These are phyloP conservation scores for Choristoneura rosaceana DNA, from an alignment of 2,888 invertebrate species.

Conservation along the genomic window DNA sequence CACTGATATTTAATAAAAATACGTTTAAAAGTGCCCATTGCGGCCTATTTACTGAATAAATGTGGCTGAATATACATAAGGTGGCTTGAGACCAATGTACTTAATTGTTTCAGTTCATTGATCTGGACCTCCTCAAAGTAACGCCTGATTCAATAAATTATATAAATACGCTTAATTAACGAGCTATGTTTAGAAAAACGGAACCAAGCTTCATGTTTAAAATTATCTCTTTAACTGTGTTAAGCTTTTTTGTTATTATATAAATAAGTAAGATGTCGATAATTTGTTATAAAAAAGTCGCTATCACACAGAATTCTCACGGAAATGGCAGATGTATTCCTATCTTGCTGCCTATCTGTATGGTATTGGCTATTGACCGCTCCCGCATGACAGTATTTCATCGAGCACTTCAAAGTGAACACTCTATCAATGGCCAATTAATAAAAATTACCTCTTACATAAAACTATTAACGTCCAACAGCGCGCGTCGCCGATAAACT, in stretches of 20 bases:
- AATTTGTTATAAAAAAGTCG: slow-evolving; percentile 1
- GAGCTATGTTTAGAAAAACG: neutral
- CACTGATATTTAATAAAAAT: no score
- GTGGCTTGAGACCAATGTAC: no score
- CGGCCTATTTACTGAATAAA: no score
- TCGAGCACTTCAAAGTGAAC: slow-evolving; percentile 55
- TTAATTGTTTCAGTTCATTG: no score
- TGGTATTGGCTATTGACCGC: slow-evolving; percentile 49
- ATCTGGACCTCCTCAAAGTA: no score
- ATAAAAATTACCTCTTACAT: slow-evolving; percentile 81
- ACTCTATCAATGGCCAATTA: slow-evolving; percentile 79
- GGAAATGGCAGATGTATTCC: slow-evolving; percentile 33
- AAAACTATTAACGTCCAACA: slow-evolving; percentile 79
- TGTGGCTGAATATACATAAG: no score
- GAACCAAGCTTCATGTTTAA: neutral
- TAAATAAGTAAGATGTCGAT: neutral
- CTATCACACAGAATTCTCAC: slow-evolving; percentile 15
- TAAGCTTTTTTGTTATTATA: neutral
- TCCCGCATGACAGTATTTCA: slow-evolving; percentile 70
- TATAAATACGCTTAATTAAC: no score
- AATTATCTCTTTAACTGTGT: neutral
- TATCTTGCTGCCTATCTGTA: slow-evolving; percentile 15
- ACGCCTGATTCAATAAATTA: no score
- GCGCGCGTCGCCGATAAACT: slow-evolving; percentile 74
- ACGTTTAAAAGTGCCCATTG: no score